These are phyloP conservation scores for Chymomyza procnemis DNA, from an alignment of 2,888 invertebrate species.

Conservation along the genomic window DNA sequence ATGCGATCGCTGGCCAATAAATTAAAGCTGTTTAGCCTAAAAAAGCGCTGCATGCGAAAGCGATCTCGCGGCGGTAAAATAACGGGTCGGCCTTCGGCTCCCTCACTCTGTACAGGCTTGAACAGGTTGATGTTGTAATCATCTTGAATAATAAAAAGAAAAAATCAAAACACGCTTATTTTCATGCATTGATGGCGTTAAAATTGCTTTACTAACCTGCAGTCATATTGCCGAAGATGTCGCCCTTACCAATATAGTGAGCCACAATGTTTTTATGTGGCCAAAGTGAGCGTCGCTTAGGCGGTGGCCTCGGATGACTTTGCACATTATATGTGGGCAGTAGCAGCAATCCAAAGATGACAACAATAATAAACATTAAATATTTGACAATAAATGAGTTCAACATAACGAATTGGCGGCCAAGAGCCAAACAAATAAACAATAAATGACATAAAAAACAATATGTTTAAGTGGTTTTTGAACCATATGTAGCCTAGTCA, in stretches of 20 bases:
- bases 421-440: constrained; percentile 23
- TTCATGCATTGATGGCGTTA: constrained; percentile 7
- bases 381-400: constrained; percentile 39
- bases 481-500: constrained; percentile 44
- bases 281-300: constrained; percentile 72
- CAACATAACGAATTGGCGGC: background rate
- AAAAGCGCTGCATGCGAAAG: constrained; percentile 87
- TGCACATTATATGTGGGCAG: constrained; percentile 43
- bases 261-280: constrained; percentile 84
- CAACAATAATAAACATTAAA: constrained; percentile 51
- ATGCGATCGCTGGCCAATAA: constrained; percentile 92
- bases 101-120: constrained; percentile 85
- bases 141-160: constrained; percentile 65
- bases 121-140: constrained; percentile 86
- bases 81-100: constrained; percentile 89
- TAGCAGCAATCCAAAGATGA: constrained; percentile 50
- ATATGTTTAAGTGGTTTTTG: constrained; percentile 55
- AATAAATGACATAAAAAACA: constrained; percentile 50
- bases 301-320: constrained; percentile 75
- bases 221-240: constrained; percentile 88
- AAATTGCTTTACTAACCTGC: constrained; percentile 80
- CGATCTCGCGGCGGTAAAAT: constrained; percentile 86
- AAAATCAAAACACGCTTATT: constrained; percentile 34
- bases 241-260: constrained; percentile 90
- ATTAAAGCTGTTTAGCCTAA: constrained; percentile 91